phyloP scores from a whole-genome alignment of 37 sponge, comb jelly and placozoan species.

The Ianthella basta region DNA sequence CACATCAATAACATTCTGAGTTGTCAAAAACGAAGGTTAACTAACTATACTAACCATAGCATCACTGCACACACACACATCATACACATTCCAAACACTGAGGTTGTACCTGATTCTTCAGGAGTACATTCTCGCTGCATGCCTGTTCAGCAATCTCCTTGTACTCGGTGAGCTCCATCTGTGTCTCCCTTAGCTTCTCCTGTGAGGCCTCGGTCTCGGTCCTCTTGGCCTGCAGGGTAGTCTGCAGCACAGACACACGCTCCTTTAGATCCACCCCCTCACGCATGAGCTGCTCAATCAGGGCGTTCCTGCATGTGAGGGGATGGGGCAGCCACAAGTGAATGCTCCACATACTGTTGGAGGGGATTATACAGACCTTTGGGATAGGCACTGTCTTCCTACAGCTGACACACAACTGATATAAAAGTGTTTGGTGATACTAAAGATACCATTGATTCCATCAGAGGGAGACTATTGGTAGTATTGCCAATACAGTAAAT shows the following conservation, averaged over 20 bases:
- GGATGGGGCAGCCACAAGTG: no score
- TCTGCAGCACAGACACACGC: constrained; percentile 60
- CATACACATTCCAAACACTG: no score
- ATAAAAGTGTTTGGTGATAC: constrained; percentile 10
- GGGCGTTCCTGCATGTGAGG: constrained; percentile 50
- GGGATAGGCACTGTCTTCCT: not conserved
- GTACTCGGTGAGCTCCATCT: constrained; percentile 79
- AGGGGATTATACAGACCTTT: not conserved
- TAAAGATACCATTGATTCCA: no score
- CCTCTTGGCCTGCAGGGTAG: constrained; percentile 42
- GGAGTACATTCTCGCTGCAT: constrained; percentile 79
- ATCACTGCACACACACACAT: not conserved
- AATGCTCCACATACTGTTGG: not conserved
- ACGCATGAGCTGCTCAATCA: constrained; percentile 90
- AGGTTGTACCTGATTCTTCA: constrained; percentile 63
- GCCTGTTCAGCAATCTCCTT: constrained; percentile 89
- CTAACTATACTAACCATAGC: not conserved
- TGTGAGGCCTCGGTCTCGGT: constrained; percentile 48
- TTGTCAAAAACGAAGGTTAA: no score
- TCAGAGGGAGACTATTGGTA: no score
- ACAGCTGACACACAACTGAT: not conserved
- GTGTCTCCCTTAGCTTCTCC: constrained; percentile 28
- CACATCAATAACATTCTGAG: no score
- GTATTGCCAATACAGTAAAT: no score
- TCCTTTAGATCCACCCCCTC: constrained; percentile 89